A percentile compares a stretch with the other conserved stretches of the same genome.
Evolutionary conservation across 2,797 vertebrate species (phyloP).

Genomic region (Lophura swinhoii): DNA sequence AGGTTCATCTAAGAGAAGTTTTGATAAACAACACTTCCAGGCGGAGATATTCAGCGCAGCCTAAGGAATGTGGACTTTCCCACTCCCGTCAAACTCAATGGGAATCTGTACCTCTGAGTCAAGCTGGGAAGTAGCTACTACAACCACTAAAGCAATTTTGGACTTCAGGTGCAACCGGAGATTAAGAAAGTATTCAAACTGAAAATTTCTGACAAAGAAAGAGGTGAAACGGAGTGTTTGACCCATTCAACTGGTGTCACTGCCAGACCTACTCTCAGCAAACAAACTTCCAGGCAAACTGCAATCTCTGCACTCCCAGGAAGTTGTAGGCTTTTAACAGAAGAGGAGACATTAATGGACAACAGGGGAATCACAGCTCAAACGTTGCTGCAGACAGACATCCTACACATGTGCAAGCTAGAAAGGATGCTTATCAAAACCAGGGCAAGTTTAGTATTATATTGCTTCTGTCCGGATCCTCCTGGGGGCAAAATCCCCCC

Average conservation of each 20-base stretch:
- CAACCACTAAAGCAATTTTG: conserved; percentile 33
- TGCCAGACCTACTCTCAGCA: not conserved
- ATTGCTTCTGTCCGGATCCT: not conserved
- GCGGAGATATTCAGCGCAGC: conserved; percentile 63
- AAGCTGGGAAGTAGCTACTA: conserved; percentile 38
- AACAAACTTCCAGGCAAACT: not conserved
- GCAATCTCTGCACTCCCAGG: not conserved
- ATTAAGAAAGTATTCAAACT: not conserved
- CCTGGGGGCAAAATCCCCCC: not conserved
- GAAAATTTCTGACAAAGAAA: not conserved
- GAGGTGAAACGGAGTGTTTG: not conserved
- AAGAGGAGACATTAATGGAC: not conserved
- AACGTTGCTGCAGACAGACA: not conserved
- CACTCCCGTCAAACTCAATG: not conserved
- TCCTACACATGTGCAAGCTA: not conserved
- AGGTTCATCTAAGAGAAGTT: conserved; percentile 65
- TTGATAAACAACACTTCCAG: conserved; percentile 75
- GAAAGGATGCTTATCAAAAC: not conserved
- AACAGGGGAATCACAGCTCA: not conserved
- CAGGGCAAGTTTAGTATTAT: not conserved
- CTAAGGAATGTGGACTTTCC: conserved; percentile 69
- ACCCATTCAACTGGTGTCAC: not conserved
- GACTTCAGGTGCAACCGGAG: conserved; percentile 14
- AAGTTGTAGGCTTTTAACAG: not conserved
- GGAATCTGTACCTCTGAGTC: not conserved